Evolutionary conservation across 2,113 vertebrate genomes (phyloP).

Genomic region (Hucho hucho): DNA sequence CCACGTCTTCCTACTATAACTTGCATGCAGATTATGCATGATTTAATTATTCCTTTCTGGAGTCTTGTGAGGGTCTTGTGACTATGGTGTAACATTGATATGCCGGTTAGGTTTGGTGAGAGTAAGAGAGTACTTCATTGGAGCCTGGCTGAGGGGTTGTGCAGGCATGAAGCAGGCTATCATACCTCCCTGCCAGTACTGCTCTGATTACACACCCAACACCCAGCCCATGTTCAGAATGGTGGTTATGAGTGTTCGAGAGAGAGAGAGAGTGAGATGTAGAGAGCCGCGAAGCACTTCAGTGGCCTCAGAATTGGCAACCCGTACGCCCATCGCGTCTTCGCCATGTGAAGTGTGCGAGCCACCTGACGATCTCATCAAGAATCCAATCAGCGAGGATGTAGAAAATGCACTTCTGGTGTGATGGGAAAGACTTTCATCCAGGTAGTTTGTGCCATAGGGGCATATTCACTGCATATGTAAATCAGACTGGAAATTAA

Average conservation of each 20-base stretch:
- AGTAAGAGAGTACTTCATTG: conserved; percentile 68
- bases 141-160: conserved; percentile 64
- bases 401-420: conserved; percentile 52
- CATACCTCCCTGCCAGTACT: conserved; percentile 82
- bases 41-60: conserved; percentile 63
- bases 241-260: conserved; percentile 57
- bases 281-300: conserved; percentile 91
- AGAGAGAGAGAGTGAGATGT: conserved; percentile 77
- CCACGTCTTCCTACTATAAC: background rate
- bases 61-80: conserved; percentile 20
- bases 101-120: conserved; percentile 41
- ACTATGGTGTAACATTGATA: conserved; percentile 44
- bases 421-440: conserved; percentile 47
- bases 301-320: conserved; percentile 81
- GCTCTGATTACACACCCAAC: conserved; percentile 84
- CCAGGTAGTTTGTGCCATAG: conserved; percentile 42
- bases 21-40: conserved; percentile 61
- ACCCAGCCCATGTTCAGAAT: conserved; percentile 52
- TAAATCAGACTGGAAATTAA: conserved; percentile 69
- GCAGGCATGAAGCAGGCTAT: conserved; percentile 56
- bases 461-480: conserved; percentile 69
- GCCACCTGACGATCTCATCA: conserved; percentile 76
- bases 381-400: conserved; percentile 94
- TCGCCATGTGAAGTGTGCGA: conserved; percentile 61
- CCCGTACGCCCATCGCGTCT: conserved; percentile 61